A percentile compares a stretch with the other conserved stretches of the same genome.
Conservation (phyloP, 1,140 invertebrate genomes). For the Pseudomyrmex dendroicus region DNA sequence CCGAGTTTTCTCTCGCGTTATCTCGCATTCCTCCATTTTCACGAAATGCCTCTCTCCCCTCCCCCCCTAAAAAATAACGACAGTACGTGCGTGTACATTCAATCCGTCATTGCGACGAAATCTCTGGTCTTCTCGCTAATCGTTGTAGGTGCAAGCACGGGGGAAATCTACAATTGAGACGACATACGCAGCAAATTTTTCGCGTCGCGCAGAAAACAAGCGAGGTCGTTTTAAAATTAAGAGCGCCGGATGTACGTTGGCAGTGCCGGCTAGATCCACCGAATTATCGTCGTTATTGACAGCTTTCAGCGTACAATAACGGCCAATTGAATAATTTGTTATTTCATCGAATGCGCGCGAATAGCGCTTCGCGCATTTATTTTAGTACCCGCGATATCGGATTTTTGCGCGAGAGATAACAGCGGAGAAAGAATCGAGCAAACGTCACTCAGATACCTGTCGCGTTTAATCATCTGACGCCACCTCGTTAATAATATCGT, state of each 20-base stretch:
- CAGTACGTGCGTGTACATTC: too few relatives aligned
- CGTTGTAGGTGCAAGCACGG: too few relatives aligned
- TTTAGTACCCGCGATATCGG: conserved; percentile 43
- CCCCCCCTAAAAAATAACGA: too few relatives aligned
- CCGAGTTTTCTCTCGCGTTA: neutral
- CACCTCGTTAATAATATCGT: conserved; percentile 42
- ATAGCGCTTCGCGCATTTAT: conserved; percentile 32
- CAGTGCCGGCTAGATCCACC: neutral
- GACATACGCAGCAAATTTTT: neutral
- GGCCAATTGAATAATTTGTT: conserved; percentile 49
- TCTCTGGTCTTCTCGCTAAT: too few relatives aligned
- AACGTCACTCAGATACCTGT: conserved; percentile 39
- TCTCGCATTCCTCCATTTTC: conserved; percentile 27
- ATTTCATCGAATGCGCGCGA: conserved; percentile 7
- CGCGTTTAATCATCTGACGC: conserved; percentile 38
- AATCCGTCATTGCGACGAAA: too few relatives aligned
- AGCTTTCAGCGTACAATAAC: conserved; percentile 46
- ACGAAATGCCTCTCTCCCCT: too few relatives aligned
- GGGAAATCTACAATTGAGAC: too few relatives aligned
- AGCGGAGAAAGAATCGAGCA: neutral
- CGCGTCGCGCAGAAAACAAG: neutral
- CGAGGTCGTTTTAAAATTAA: conserved; percentile 22
- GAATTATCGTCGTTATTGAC: conserved; percentile 53
- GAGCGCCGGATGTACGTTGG: conserved; percentile 16
- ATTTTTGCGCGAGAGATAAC: conserved; percentile 32